A percentile compares a stretch with the other conserved stretches of the same genome.
Evolutionary conservation across 2,113 vertebrate genomes (phyloP).

Genomic region (Apodemus sylvaticus): DNA sequence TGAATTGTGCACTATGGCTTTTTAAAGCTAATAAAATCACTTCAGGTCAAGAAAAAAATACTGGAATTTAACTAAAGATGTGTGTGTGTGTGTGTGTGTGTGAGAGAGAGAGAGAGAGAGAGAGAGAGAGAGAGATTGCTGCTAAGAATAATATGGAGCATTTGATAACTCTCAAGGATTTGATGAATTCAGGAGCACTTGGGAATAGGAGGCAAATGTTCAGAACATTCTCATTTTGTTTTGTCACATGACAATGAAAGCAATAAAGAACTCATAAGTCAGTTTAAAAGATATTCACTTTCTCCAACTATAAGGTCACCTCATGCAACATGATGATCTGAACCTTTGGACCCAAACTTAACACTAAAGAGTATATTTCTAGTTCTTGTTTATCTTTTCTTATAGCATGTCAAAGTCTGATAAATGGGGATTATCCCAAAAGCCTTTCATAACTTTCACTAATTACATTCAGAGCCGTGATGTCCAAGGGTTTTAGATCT

Average conservation of each 20-base stretch:
- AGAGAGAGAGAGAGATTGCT: too few relatives aligned
- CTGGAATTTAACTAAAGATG: slow-evolving; percentile 40
- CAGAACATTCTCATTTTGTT: slow-evolving; percentile 32
- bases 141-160: not conserved
- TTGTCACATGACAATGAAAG: not conserved
- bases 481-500: not conserved
- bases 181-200: slow-evolving; percentile 1
- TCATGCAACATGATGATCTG: not conserved
- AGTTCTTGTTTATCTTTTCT: not conserved
- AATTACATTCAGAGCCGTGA: slow-evolving; percentile 16
- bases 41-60: slow-evolving; percentile 63
- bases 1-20: slow-evolving; percentile 45
- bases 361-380: not conserved
- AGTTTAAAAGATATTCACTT: slow-evolving; percentile 1
- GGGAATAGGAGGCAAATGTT: not conserved
- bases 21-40: slow-evolving; percentile 69
- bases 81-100: not conserved
- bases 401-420: not conserved
- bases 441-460: slow-evolving; percentile 30
- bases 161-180: slow-evolving; percentile 26
- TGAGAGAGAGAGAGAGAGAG: too few relatives aligned
- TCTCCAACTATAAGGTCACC: not conserved
- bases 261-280: slow-evolving; percentile 54
- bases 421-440: not conserved
- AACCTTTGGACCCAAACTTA: not conserved